A percentile compares a stretch with the other conserved stretches of the same genome.
phyloP scores from a whole-genome alignment of 2,888 invertebrate genomes.

The Drosophila cognata region DNA sequence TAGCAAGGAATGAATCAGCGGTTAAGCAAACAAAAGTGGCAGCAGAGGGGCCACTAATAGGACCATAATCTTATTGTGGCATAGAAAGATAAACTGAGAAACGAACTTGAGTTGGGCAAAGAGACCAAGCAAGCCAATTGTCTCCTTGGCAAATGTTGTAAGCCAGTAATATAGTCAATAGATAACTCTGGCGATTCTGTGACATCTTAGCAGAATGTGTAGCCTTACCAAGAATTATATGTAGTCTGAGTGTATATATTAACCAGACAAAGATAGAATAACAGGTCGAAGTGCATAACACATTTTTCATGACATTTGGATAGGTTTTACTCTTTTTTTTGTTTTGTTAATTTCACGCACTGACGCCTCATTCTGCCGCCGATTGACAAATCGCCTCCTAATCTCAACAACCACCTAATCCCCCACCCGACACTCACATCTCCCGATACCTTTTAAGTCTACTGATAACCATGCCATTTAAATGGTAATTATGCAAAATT shows the following conservation, averaged over 20 bases:
- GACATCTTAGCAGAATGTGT: neutral
- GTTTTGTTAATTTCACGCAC: conserved; percentile 49
- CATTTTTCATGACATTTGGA: neutral
- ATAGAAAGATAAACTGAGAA: neutral
- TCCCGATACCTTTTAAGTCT: neutral
- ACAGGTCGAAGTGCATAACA: neutral
- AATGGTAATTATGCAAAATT: conserved; percentile 76
- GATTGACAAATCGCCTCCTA: neutral
- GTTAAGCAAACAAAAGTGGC: neutral
- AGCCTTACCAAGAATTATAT: neutral
- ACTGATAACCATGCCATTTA: conserved; percentile 65
- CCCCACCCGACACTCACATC: neutral
- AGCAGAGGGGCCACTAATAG: neutral
- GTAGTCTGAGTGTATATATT: neutral
- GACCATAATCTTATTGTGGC: neutral
- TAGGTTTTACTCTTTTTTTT: neutral
- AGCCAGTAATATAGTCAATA: neutral
- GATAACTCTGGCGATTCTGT: neutral
- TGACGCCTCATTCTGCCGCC: conserved; percentile 41
- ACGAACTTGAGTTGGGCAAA: neutral
- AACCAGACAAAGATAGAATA: neutral
- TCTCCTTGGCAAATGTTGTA: neutral
- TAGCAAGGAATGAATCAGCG: neutral
- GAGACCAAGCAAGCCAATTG: too few species aligned
- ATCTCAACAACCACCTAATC: neutral